Conservation (phyloP, 1,140 invertebrate genomes). For the Orchesella cincta region DNA sequence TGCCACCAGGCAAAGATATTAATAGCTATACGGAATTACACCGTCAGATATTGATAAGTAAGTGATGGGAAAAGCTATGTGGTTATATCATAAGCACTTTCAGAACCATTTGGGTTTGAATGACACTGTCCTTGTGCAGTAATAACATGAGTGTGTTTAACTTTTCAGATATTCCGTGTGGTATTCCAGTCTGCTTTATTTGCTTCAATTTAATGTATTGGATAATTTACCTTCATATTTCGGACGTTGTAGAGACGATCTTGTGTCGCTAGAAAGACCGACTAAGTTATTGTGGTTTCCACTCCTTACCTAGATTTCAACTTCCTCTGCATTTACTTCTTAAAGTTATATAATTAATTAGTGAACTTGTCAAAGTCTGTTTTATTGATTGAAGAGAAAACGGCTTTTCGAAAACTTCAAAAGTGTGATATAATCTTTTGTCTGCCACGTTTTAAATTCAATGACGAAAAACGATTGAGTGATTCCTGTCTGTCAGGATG, state of each 20-base stretch:
- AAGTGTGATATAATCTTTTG: conserved; percentile 26
- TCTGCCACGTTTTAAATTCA: not conserved
- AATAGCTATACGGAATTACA: conserved; percentile 84
- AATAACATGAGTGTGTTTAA: not conserved
- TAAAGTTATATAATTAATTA: conserved; percentile 1
- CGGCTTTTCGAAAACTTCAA: conserved; percentile 23
- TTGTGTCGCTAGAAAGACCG: conserved; percentile 81
- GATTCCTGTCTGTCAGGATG: too few species aligned
- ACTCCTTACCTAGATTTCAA: not conserved
- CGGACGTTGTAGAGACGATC: conserved; percentile 90
- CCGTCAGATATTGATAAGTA: conserved; percentile 92
- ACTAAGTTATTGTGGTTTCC: conserved; percentile 59
- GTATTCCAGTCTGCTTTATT: conserved; percentile 95
- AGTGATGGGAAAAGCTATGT: too few species aligned
- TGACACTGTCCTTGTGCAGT: not conserved
- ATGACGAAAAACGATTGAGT: not conserved
- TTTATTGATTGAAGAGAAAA: not conserved
- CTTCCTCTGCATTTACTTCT: not conserved
- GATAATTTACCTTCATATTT: conserved; percentile 95
- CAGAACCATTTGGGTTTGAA: not conserved
- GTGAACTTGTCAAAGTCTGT: conserved; percentile 19
- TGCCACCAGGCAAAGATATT: conserved; percentile 78
- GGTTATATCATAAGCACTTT: too few species aligned
- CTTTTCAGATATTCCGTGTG: conserved; percentile 75
- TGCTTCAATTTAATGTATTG: conserved; percentile 98